A percentile compares a stretch with the other conserved stretches of the same genome.
These are phyloP conservation scores for Crenuchus spilurus DNA, from an alignment of 2,797 vertebrate species.

Conservation along the genomic window DNA sequence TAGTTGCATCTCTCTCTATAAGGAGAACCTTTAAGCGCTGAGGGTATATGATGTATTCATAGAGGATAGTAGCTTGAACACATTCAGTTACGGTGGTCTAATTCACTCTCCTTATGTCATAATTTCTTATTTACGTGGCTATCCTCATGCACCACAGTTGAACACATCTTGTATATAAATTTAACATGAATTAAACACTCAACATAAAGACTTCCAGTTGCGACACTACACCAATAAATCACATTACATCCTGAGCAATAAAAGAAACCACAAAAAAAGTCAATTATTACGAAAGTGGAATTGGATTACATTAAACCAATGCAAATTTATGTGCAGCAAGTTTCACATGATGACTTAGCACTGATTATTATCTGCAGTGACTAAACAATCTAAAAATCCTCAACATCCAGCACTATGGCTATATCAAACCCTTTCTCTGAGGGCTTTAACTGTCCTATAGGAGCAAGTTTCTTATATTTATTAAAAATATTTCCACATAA, in stretches of 20 bases:
- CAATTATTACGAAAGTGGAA: conserved; percentile 33
- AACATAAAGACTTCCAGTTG: conserved; percentile 85
- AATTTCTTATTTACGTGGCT: conserved; percentile 51
- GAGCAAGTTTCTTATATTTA: not conserved
- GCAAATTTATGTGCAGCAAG: conserved; percentile 23
- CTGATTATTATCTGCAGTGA: conserved; percentile 13
- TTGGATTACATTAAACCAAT: conserved; percentile 2
- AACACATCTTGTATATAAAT: conserved; percentile 77
- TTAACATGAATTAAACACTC: conserved; percentile 84
- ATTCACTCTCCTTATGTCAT: conserved; percentile 55
- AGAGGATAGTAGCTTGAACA: conserved; percentile 43
- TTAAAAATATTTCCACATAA: conserved; percentile 56
- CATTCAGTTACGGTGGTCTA: conserved; percentile 66
- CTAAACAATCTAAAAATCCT: conserved; percentile 48
- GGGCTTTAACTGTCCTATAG: conserved; percentile 16
- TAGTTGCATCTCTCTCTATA: conserved; percentile 5
- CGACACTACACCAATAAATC: conserved; percentile 70
- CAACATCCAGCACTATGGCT: conserved; percentile 6
- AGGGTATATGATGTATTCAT: not conserved
- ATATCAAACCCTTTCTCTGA: not conserved
- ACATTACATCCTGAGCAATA: conserved; percentile 90
- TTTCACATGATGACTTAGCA: conserved; percentile 21
- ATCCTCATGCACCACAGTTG: conserved; percentile 79
- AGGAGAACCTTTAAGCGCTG: not conserved
- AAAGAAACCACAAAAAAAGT: conserved; percentile 59